Evolutionary conservation across 2,888 invertebrate species (phyloP).

Genomic region (Agrotis exclamationis): DNA sequence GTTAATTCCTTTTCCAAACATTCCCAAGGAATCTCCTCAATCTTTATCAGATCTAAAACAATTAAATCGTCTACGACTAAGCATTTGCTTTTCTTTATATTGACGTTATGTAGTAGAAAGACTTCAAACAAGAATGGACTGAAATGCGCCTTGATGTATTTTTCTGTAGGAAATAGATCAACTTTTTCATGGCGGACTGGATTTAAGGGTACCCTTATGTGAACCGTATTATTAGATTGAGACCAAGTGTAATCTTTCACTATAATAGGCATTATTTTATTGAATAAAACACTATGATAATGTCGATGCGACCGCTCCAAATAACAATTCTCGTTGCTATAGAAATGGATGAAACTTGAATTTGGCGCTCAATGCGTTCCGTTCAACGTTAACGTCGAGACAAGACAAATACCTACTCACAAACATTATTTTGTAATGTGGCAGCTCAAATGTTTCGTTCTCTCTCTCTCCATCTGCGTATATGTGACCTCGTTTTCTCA

Average conservation of each 20-base stretch:
- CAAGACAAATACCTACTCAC: neutral
- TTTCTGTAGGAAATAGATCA: conserved; percentile 93
- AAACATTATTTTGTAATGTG: conserved; percentile 27
- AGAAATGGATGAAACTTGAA: conserved; percentile 42
- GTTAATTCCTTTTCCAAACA: conserved; percentile 89
- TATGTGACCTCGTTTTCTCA: conserved; percentile 41
- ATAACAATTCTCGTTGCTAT: conserved; percentile 53
- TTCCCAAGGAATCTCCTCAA: conserved; percentile 90
- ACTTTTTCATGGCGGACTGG: conserved; percentile 92
- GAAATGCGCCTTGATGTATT: conserved; percentile 94
- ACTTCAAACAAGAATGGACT: conserved; percentile 94
- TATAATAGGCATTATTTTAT: conserved; percentile 93
- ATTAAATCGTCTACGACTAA: conserved; percentile 92
- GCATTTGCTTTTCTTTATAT: conserved; percentile 92
- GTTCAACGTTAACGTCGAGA: conserved; percentile 2
- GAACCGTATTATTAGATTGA: conserved; percentile 92
- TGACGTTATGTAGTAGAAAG: conserved; percentile 92
- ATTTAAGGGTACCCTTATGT: conserved; percentile 93
- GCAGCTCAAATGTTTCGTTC: conserved; percentile 14
- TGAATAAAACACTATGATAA: neutral
- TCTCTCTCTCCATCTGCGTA: neutral
- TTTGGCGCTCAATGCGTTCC: conserved; percentile 42
- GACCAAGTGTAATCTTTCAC: conserved; percentile 95
- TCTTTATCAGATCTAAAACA: conserved; percentile 93
- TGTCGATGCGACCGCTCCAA: neutral